Percentiles rank a stretch among this genome's conserved stretches.
Conservation (phyloP, 2,888 invertebrate species). For the Crossocerus cetratus region DNA sequence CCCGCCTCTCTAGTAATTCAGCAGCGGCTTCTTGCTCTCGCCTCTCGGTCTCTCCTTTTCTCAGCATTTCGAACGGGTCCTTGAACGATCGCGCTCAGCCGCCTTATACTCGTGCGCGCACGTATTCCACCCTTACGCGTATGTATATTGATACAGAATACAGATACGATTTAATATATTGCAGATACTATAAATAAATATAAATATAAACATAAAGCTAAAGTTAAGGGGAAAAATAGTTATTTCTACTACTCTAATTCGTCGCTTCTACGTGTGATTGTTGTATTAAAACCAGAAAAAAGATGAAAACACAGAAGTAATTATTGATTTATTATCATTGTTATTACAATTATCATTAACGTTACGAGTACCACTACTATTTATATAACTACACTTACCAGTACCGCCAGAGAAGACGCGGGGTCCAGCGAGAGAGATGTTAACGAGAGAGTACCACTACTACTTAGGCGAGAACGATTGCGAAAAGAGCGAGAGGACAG, state of each 20-base stretch:
- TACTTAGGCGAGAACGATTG: conserved; percentile 10
- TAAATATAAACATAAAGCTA: conserved; percentile 56
- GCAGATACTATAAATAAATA: conserved; percentile 62
- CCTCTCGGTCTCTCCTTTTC: too few relatives aligned
- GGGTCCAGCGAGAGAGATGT: background rate
- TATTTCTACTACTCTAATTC: conserved; percentile 76
- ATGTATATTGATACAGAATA: conserved; percentile 61
- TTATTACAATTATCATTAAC: conserved; percentile 61
- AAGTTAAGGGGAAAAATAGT: conserved; percentile 63
- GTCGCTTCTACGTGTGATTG: conserved; percentile 77
- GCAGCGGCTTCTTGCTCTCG: too few relatives aligned
- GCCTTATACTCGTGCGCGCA: conserved; percentile 34
- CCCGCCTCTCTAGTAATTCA: too few relatives aligned
- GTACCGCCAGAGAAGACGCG: background rate
- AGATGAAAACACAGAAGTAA: conserved; percentile 50
- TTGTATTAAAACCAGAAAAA: conserved; percentile 69
- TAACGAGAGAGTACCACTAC: conserved; percentile 34
- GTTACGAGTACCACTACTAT: conserved; percentile 60
- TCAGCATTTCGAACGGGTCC: too few relatives aligned
- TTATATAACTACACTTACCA: conserved; percentile 33
- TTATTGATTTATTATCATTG: conserved; percentile 66
- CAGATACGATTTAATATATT: conserved; percentile 71
- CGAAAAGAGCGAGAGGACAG: conserved; percentile 18
- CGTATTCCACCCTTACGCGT: conserved; percentile 41
- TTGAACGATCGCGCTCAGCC: conserved; percentile 8